Conservation (phyloP, 2,888 invertebrate species). For the Dastarcus helophoroides region DNA sequence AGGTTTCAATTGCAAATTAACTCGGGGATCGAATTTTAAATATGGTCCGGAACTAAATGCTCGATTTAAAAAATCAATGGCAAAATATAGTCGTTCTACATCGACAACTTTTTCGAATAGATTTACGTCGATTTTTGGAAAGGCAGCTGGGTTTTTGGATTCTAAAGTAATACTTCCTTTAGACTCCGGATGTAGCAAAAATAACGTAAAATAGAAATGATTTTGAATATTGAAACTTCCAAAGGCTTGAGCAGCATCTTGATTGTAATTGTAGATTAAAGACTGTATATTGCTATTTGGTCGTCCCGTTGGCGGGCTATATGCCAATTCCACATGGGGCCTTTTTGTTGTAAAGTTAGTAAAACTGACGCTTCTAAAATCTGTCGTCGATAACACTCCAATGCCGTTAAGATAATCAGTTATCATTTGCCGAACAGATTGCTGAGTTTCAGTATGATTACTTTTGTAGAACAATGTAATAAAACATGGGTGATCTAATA, state of each 20-base stretch:
- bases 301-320: constrained; percentile 2
- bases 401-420: constrained; percentile 39
- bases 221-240: constrained; percentile 3
- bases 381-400: constrained; percentile 37
- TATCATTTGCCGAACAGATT: constrained; percentile 10
- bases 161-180: constrained; percentile 43
- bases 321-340: constrained; percentile 8
- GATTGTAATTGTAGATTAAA: constrained; percentile 5
- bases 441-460: constrained; percentile 8
- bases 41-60: constrained; percentile 36
- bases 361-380: constrained; percentile 1
- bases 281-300: background rate
- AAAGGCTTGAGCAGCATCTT: constrained; percentile 4
- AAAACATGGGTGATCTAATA: constrained; percentile 42
- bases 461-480: constrained; percentile 21
- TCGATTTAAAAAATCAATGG: constrained; percentile 35
- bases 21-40: constrained; percentile 28
- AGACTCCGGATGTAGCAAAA: constrained; percentile 36
- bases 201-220: constrained; percentile 5
- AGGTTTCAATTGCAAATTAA: constrained; percentile 35
- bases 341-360: constrained; percentile 5
- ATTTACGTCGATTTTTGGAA: constrained; percentile 50
- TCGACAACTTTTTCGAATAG: constrained; percentile 56
- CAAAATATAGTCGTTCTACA: constrained; percentile 40
- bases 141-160: constrained; percentile 44